Evolutionary conservation across 2,113 vertebrate species (phyloP).

Genomic region (Ciconia stormi): DNA sequence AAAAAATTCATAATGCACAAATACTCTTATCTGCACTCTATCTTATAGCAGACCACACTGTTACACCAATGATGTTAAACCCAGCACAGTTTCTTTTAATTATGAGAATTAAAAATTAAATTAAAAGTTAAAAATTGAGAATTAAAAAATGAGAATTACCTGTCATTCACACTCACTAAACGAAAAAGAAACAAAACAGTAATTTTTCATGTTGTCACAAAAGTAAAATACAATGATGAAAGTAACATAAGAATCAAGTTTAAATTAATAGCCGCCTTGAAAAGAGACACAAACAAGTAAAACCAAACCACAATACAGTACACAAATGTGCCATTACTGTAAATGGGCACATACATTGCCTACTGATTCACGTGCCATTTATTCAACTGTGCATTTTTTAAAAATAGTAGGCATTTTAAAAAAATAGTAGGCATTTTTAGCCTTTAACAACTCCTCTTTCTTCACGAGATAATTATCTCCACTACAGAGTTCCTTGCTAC

Average conservation of each 20-base stretch:
- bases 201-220: neutral
- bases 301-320: neutral
- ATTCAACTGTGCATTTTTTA: neutral
- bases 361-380: neutral
- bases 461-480: neutral
- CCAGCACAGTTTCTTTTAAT: too few species aligned
- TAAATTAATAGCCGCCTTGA: neutral
- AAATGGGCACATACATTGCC: neutral
- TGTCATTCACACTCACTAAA: neutral
- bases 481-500: neutral
- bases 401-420: neutral
- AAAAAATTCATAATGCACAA: neutral
- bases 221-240: neutral
- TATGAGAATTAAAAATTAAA: too few species aligned
- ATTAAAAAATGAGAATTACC: neutral
- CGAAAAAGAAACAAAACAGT: neutral
- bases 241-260: neutral
- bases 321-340: neutral
- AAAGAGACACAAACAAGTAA: conserved; percentile 1
- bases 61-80: neutral
- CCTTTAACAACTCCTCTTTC: neutral
- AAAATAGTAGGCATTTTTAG: neutral
- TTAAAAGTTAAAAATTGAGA: too few species aligned
- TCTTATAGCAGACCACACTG: neutral
- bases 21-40: neutral